Base-by-base conservation (phyloP, 2,113 vertebrate species). In the Arizona elegans region DNA sequence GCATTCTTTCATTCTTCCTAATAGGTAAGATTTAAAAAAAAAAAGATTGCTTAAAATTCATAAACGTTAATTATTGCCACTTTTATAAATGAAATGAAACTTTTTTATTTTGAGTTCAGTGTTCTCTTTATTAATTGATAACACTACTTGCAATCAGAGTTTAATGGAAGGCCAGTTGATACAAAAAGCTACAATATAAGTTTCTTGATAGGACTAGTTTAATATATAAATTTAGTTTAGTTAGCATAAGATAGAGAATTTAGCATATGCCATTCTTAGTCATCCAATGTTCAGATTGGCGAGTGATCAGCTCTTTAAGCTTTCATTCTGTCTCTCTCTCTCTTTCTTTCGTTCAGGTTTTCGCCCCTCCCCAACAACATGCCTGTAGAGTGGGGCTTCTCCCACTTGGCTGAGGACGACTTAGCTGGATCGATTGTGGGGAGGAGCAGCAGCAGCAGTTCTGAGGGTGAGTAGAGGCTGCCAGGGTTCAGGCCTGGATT, bases 391-490 rank as follows among this genome's bases (percentile, higher is more conserved):
- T 96, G 96, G 96, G 95, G 70, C 75, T 95, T 96, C 92, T 95
- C 96, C 90, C 96, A 89, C 95, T 93, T 75, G 96, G 96, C 86
- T 96, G 93, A 95, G 94, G 95, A 29, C 96, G 94, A 88, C 90
- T 91, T 56, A 92, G 93, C 87, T 94, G 94, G 75, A 96, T 52
- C 95, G 86, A 87, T 93, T 92, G 93, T 93, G 0, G 0, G 95
- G 93, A 97, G 95, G 95, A 96, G 96, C 95, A 96, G 87, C 94
- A 94, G 94, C 94, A 91, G 92, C 92, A 90, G 0, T 96, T 95
- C 91, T 56, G 52, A 24, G 4, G 97, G 97, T 97, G 96, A 97
- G 97, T 97, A 96, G 95, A 96, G 96, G 95, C 93, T 65, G 5
- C 24, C 88, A 93, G 92, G 87, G 62, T 88, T 93, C 95, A 95